A percentile compares a stretch with the other conserved stretches of the same genome.
Conservation (phyloP, 2,888 invertebrate genomes). For the Oligia fasciuncula region DNA sequence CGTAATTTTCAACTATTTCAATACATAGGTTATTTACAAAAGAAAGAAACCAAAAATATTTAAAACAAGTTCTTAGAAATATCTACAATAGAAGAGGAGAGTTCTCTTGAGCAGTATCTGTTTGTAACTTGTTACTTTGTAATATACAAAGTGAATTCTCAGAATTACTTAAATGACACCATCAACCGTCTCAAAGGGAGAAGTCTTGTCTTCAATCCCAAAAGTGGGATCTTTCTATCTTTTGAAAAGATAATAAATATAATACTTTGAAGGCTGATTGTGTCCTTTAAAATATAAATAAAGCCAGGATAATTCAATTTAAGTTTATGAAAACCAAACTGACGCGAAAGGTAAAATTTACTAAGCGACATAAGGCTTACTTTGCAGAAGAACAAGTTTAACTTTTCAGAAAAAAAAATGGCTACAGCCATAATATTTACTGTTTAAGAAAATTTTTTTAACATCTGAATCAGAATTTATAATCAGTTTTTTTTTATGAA, state of each 20-base stretch:
- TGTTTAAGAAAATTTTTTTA: too few species aligned
- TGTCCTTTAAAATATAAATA: background rate
- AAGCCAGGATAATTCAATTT: background rate
- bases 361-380: background rate
- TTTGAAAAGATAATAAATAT: background rate
- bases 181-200: background rate
- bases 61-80: background rate
- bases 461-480: too few species aligned
- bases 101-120: background rate
- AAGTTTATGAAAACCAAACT: background rate
- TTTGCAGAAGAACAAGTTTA: too few species aligned
- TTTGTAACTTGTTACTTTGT: background rate
- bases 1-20: background rate
- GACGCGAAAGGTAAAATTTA: background rate
- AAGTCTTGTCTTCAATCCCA: background rate
- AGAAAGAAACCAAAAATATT: background rate
- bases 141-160: background rate
- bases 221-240: background rate
- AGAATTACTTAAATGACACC: constrained; percentile 2
- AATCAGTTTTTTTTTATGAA: too few species aligned
- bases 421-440: too few species aligned
- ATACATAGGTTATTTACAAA: background rate
- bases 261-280: background rate
- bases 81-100: background rate
- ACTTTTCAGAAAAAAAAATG: too few species aligned